Percentiles rank a stretch among this genome's conserved stretches.
phyloP scores from a whole-genome alignment of 64 coral and sea anemone genomes.

The Acropora tenuis region DNA sequence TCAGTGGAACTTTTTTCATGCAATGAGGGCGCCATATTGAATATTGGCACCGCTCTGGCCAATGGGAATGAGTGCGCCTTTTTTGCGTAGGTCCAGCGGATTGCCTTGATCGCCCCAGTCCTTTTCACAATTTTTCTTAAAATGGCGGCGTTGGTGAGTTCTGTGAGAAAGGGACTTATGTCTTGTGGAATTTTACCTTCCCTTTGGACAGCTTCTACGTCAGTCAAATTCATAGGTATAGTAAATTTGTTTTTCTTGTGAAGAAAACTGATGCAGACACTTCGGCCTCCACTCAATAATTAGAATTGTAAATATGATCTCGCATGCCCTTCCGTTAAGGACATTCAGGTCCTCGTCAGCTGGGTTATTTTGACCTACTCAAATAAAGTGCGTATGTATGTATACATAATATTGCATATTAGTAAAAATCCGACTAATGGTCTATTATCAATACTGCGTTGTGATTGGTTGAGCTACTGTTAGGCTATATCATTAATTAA shows the following conservation, averaged over 20 bases:
- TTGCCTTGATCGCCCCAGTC: not conserved
- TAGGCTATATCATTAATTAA: too few relatives aligned
- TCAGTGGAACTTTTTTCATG: not conserved
- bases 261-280: too few relatives aligned
- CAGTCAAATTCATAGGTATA: not conserved
- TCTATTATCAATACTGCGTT: too few relatives aligned
- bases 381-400: too few relatives aligned
- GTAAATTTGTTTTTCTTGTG: not conserved
- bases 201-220: not conserved
- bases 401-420: too few relatives aligned
- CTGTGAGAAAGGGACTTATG: not conserved
- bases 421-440: too few relatives aligned
- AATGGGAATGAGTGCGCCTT: not conserved
- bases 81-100: not conserved
- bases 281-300: too few relatives aligned
- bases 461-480: too few relatives aligned
- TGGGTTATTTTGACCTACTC: too few relatives aligned
- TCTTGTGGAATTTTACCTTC: not conserved
- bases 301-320: too few relatives aligned
- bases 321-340: too few relatives aligned
- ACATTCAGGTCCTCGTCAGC: too few relatives aligned
- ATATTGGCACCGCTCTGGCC: not conserved
- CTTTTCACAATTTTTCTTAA: not conserved
- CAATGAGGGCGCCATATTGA: conserved; percentile 6
- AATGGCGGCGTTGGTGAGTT: not conserved